Evolutionary conservation across 2,113 vertebrate species (phyloP).

Genomic region (Anthoscopus minutus): DNA sequence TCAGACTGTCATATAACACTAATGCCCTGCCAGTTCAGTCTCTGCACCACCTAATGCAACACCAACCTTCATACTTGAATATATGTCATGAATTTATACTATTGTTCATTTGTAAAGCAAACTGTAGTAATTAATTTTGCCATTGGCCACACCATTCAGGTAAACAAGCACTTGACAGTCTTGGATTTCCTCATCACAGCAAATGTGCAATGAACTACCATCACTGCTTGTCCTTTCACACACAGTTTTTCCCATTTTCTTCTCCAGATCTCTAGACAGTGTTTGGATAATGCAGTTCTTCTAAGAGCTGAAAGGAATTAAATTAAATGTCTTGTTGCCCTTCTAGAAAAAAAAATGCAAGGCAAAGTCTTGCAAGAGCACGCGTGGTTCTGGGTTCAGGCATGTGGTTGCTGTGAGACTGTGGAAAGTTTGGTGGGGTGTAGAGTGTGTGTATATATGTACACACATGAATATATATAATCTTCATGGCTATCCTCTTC

Average conservation of each 20-base stretch:
- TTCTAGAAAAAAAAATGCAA: not conserved
- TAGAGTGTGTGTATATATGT: not conserved
- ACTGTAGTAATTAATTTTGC: not conserved
- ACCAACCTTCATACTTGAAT: not conserved
- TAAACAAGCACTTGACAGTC: not conserved
- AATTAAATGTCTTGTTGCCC: not conserved
- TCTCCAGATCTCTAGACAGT: not conserved
- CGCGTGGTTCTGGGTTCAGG: not conserved
- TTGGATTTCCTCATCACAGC: not conserved
- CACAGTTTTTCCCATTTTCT: not conserved
- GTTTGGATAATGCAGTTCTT: not conserved
- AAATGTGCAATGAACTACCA: not conserved
- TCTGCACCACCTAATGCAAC: not conserved
- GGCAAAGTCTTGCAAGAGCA: not conserved
- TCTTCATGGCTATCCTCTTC: not conserved
- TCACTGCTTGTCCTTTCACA: not conserved
- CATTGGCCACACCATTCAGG: not conserved
- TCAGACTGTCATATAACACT: not conserved
- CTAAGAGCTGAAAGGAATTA: not conserved
- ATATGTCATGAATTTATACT: not conserved
- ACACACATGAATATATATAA: fast-evolving
- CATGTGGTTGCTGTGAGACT: not conserved
- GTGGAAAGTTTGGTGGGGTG: not conserved
- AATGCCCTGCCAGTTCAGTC: not conserved
- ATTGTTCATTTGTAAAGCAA: not conserved